Evolutionary conservation across 2,888 invertebrate species (phyloP).

Genomic region (Hirudinaria manillensis): DNA sequence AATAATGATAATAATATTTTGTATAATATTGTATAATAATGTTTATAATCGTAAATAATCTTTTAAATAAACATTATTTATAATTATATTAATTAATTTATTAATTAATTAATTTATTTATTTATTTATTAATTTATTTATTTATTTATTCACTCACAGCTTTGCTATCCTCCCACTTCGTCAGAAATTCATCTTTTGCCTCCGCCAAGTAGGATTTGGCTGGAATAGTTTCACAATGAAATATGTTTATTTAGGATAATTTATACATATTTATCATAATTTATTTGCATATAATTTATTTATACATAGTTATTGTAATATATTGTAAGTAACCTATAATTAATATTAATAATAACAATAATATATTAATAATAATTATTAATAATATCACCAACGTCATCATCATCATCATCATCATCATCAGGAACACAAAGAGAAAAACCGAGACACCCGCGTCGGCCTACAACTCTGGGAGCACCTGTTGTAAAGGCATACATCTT

Average conservation of each 20-base stretch:
- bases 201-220: not conserved
- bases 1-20: too few relatives aligned
- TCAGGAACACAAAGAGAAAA: too few relatives aligned
- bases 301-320: not conserved
- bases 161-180: slow-evolving; percentile 18
- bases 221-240: not conserved
- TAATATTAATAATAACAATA: not conserved
- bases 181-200: slow-evolving; percentile 16
- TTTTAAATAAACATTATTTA: not conserved
- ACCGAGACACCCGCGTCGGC: too few relatives aligned
- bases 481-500: not conserved
- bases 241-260: not conserved
- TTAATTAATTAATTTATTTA: not conserved
- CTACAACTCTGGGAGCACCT: too few relatives aligned
- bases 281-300: not conserved
- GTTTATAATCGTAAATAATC: not conserved
- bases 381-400: too few relatives aligned
- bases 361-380: not conserved
- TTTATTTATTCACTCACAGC: slow-evolving; percentile 12
- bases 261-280: not conserved
- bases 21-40: not conserved
- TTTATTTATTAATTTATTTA: not conserved
- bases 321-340: not conserved
- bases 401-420: too few relatives aligned
- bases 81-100: not conserved